Evolutionary conservation across 2,888 invertebrate genomes (phyloP), one percentile per base, ranked within the genome.

Genomic region (Drosophila phalerata): DNA sequence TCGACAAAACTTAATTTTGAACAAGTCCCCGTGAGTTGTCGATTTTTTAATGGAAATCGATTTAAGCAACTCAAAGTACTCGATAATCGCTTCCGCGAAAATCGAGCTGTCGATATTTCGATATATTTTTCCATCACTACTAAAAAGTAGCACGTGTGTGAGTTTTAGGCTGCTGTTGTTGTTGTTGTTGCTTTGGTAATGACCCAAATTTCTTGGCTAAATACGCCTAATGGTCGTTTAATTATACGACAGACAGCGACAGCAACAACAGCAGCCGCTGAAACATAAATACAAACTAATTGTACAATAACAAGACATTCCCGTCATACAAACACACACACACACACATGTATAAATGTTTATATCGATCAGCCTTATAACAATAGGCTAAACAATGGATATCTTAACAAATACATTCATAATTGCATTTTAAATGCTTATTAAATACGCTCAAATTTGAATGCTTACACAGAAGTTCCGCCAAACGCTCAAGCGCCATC

Each of bases 161-260:
- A 43, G 73, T 69, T 66, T 75, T 85, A 83, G 81, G 67, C 84
- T 61, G 81, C 62, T 69, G 75, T 61, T 30, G 53, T 15, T 52
- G 17, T 37, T 65, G 56, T 2, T 43, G 65, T 57, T 66, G 65
- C 57, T 70, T 42, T 88, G 90, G 87, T 88, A 88, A 90, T 88
- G 90, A 88, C 88, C 88, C 78, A 86, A 90, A 88, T 90, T 86
- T 82, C 77, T 62, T 76, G 56, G 81, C 72, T 87, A 82, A 85
- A 88, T 78, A 81, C 81, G 79, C 79, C 82, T 87, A 89, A 90
- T 87, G 87, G 72, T 79, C 79, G 74, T 87, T 86, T 90, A 90
- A 86, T 90, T 83, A 86, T 77, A 70, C 69, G 61, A 73, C 88
- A 69, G 69, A 62, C 48, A 56, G 56, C 60, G 30, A 51, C 45